phyloP scores from a whole-genome alignment of 2,888 invertebrate genomes.

The Zygaena filipendulae region DNA sequence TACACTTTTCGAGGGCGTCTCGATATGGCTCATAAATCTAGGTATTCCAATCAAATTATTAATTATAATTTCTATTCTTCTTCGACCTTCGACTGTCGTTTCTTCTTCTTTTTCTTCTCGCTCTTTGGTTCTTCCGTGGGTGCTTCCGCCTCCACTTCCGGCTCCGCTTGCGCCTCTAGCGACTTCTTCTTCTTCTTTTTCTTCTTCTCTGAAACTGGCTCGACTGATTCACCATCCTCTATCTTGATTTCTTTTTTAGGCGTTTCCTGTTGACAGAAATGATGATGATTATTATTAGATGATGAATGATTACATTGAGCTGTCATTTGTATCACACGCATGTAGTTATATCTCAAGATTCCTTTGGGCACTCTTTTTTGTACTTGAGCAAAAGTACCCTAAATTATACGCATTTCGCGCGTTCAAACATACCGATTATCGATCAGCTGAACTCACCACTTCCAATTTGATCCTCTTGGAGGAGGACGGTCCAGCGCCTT shows the following conservation, averaged over 20 bases:
- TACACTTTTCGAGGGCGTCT: no score
- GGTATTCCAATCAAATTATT: no score
- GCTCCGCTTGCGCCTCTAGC: slow-evolving; percentile 32
- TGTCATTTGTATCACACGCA: no score
- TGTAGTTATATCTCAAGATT: no score
- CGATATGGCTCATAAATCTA: no score
- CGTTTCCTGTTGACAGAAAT: slow-evolving; percentile 25
- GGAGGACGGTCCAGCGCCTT: slow-evolving; percentile 24
- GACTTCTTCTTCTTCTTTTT: slow-evolving; percentile 67
- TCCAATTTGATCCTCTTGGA: slow-evolving; percentile 67
- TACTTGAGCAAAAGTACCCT: no score
- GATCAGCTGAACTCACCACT: no score
- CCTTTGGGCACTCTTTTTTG: no score
- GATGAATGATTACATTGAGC: no score
- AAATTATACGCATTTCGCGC: no score
- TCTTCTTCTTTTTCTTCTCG: slow-evolving; percentile 54
- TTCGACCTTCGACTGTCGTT: slow-evolving; percentile 39
- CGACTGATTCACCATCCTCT: slow-evolving; percentile 21
- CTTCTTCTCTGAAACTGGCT: slow-evolving; percentile 47
- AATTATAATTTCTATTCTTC: slow-evolving; percentile 24
- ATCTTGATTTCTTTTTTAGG: slow-evolving; percentile 46
- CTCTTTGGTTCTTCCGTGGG: slow-evolving; percentile 34
- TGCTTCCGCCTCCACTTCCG: slow-evolving; percentile 21
- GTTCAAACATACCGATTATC: no score
- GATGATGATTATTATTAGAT: no score